These are phyloP conservation scores for Spinus pinus DNA, from an alignment of 2,797 vertebrate genomes.

Conservation along the genomic window DNA sequence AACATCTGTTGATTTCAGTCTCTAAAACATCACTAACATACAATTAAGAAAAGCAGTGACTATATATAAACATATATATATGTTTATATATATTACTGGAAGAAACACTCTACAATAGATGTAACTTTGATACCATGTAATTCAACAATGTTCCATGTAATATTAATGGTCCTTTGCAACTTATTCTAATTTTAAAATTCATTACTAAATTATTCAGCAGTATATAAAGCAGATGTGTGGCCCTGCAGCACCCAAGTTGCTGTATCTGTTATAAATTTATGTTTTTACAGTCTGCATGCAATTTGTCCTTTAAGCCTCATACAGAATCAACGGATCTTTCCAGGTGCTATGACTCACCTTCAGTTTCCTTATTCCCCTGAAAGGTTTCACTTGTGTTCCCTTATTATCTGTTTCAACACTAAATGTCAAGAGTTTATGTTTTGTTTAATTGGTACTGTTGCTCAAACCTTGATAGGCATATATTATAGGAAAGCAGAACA, in stretches of 20 bases:
- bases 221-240: slow-evolving; percentile 64
- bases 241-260: slow-evolving; percentile 27
- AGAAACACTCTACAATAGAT: slow-evolving; percentile 17
- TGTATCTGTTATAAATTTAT: background rate
- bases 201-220: slow-evolving; percentile 73
- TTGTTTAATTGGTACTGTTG: slow-evolving; percentile 34
- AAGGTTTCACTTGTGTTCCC: background rate
- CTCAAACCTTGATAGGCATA: background rate
- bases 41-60: background rate
- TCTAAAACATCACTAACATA: slow-evolving; percentile 9
- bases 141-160: slow-evolving; percentile 64
- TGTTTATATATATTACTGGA: background rate
- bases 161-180: slow-evolving; percentile 67
- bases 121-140: slow-evolving; percentile 48
- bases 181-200: slow-evolving; percentile 69
- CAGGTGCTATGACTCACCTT: slow-evolving; percentile 29
- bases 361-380: background rate
- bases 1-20: slow-evolving; percentile 35
- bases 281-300: background rate
- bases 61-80: background rate
- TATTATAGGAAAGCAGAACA: slow-evolving; percentile 5
- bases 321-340: background rate
- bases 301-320: background rate
- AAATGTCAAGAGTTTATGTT: slow-evolving; percentile 22
- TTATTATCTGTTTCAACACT: slow-evolving; percentile 13